These are phyloP conservation scores for Syngnathus scovelli DNA, from an alignment of 2,113 vertebrate species.

Conservation along the genomic window DNA sequence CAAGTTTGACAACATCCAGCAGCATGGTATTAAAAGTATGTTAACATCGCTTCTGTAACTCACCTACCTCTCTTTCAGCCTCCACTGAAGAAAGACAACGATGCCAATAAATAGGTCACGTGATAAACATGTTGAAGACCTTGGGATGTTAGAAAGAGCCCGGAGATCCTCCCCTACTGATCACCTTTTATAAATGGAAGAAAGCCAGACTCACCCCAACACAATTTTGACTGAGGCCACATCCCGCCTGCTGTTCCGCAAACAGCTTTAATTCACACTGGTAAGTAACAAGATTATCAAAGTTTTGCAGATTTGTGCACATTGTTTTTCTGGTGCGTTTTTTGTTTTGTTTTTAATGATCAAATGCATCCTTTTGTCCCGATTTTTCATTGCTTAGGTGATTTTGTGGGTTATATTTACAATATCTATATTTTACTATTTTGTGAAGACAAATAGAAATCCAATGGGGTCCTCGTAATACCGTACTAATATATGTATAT, in stretches of 20 bases:
- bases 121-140: background rate
- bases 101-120: background rate
- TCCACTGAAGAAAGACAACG: background rate
- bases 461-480: background rate
- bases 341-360: background rate
- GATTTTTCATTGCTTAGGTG: background rate
- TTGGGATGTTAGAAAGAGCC: slow-evolving; percentile 8
- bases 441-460: background rate
- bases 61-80: background rate
- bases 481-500: background rate
- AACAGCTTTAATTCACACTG: slow-evolving; percentile 2
- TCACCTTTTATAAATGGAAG: slow-evolving; percentile 49
- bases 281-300: slow-evolving; percentile 37
- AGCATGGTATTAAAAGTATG: background rate
- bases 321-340: background rate
- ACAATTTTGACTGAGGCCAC: background rate
- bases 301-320: background rate
- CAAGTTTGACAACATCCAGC: background rate
- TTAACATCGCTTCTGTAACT: background rate
- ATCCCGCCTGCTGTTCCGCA: background rate
- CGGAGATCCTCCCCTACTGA: slow-evolving; percentile 48
- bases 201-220: background rate
- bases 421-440: background rate
- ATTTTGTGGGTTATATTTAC: background rate
- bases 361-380: background rate